Evolutionary conservation across 2,113 vertebrate species (phyloP).

Genomic region (Triplophysa rosa): DNA sequence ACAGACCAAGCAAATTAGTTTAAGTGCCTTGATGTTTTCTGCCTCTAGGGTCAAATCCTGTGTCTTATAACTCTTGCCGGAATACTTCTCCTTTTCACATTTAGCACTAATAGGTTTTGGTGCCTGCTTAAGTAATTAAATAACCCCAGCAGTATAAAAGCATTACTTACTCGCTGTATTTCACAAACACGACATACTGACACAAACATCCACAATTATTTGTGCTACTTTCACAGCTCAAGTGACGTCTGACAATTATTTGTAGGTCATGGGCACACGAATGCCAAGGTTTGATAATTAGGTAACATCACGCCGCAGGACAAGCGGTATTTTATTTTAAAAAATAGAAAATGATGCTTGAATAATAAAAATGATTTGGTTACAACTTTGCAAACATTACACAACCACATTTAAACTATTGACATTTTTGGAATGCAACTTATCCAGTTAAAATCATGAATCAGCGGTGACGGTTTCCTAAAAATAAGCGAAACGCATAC

Average conservation of each 20-base stretch:
- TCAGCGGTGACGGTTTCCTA: no score
- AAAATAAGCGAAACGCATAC: no score
- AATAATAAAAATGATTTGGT: no score
- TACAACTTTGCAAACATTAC: no score
- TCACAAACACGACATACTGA: background rate
- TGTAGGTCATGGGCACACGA: no score
- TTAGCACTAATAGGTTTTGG: slow-evolving; percentile 44
- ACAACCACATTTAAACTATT: no score
- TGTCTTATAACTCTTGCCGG: slow-evolving; percentile 59
- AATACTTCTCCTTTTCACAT: slow-evolving; percentile 51
- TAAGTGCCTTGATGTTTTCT: slow-evolving; percentile 64
- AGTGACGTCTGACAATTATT: background rate
- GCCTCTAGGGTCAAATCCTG: slow-evolving; percentile 62
- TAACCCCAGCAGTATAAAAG: slow-evolving; percentile 35
- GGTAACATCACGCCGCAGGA: no score
- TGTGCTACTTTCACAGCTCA: background rate
- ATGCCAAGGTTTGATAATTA: no score
- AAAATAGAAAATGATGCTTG: no score
- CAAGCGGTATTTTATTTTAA: no score
- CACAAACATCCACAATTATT: slow-evolving; percentile 11
- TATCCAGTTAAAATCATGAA: background rate
- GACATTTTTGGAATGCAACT: background rate
- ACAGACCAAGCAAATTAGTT: slow-evolving; percentile 63
- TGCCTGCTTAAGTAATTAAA: slow-evolving; percentile 61
- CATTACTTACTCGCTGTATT: slow-evolving; percentile 12